Base-by-base conservation (phyloP, 2,113 vertebrate genomes). In the Hyla sarda region DNA sequence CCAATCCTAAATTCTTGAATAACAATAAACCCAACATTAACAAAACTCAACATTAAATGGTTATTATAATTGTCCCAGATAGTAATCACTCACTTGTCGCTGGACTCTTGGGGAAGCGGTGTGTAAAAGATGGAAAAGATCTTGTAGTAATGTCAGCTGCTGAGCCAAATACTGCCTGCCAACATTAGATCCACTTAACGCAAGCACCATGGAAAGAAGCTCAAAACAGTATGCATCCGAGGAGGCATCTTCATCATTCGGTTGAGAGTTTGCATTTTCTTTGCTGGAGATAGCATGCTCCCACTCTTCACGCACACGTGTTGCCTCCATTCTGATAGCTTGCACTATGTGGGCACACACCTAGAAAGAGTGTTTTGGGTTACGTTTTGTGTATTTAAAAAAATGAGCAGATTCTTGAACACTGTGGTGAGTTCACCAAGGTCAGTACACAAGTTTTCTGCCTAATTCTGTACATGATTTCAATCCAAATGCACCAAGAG, bases 201-300 rank as follows among this genome's bases (percentile, higher is more conserved):
- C 98, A 88, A 99, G 92, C 0, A 99, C 98, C 98, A 99, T 99
- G 23, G 98, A 99, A 13, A 99, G 94, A 84, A 99, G 93, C 91
- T 99, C 98, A 62, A 99, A 99, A 92, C 98, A 99, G 86, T 99
- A 99, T 0, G 98, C 98, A 0, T 99, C 98, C 0, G 98, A 99
- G 37, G 98, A 94, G 2, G 97, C 97, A 0, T 99, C 98, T 71
- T 99, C 98, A 2, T 99, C 98, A 0, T 85, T 99, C 47, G 98
- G 98, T 92, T 99, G 98, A 0, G 98, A 99, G 91, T 99, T 99
- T 81, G 98, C 98, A 0, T 99, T 99, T 91, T 99, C 98, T 72
- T 99, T 99, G 93, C 98, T 99, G 83, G 98, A 99, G 88, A 99
- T 99, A 88, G 98, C 98, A 9, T 99, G 98, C 50, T 99, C 98